Percentiles rank a stretch among this genome's conserved stretches.
These are phyloP conservation scores for Allobates femoralis DNA, from an alignment of 2,797 vertebrate species.

Conservation along the genomic window DNA sequence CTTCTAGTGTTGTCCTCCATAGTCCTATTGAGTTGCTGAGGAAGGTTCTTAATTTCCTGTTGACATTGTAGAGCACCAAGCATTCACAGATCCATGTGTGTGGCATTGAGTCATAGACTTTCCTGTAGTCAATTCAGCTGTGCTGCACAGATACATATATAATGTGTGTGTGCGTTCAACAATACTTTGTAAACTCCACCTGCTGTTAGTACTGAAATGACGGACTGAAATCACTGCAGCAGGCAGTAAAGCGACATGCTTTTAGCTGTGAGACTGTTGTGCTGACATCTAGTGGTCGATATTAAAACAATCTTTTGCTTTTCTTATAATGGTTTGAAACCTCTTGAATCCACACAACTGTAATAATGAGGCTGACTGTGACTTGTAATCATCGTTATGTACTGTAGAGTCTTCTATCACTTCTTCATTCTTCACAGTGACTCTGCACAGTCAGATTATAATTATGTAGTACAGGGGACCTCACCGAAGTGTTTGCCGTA, in stretches of 20 bases:
- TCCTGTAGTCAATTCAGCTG: too few species aligned
- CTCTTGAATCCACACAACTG: not conserved
- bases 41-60: too few species aligned
- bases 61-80: too few species aligned
- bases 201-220: not conserved
- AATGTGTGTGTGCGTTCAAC: too few species aligned
- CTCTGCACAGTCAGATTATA: not conserved
- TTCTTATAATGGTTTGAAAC: not conserved
- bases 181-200: too few species aligned
- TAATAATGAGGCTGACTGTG: not conserved
- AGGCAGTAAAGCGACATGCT: not conserved
- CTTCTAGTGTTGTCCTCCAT: too few species aligned
- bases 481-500: not conserved
- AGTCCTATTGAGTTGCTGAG: too few species aligned
- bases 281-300: conserved; percentile 12
- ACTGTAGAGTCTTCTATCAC: not conserved
- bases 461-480: not conserved
- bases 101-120: too few species aligned
- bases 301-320: not conserved
- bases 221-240: not conserved
- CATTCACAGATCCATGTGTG: too few species aligned
- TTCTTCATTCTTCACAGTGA: not conserved
- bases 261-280: not conserved
- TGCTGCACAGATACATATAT: too few species aligned
- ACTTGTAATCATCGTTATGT: not conserved